Base-by-base conservation (phyloP, 2,797 vertebrate species). In the Anguilla anguilla region DNA sequence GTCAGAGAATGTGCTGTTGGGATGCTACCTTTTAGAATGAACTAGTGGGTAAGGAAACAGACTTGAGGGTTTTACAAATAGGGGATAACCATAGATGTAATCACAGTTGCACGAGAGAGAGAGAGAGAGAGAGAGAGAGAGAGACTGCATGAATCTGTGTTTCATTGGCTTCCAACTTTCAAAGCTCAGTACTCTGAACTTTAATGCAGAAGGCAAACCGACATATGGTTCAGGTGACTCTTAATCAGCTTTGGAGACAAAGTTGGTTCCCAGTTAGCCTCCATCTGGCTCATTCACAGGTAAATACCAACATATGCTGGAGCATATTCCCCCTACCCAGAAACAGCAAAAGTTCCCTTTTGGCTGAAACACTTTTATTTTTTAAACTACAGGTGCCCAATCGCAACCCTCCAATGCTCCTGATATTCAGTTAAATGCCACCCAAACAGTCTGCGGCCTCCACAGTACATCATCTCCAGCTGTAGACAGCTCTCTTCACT, bases 161-260 rank as follows among this genome's bases (percentile, higher is more conserved):
- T 77, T 74, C 88, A 83, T 93, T 93, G 92, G 93, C 91, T 84
- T 43, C 5, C 85, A 91, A 92, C 93, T 87, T 88, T 86, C 90
- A 85, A 7, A 89, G 57, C 89, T 87, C 89, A 74, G 86, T 10
- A 5, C 35, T 15, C 25, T 51, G 39, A 89, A 85, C 43, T 91
- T 84, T 86, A 88, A 89, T 86, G 87, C 90, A 90, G 67, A 25
- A 91, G 84, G 89, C 86, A 91, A 93, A 86, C 85, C 84, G 82
- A 88, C 91, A 31, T 74, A 3, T 31, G 28, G 25, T 88, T 94
- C 90, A 90, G 87, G 88, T 88, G 89, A 39, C 90, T 86, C 31
- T 79, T 86, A 87, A 90, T 92, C 87, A 88, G 87, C 84, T 89
- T 91, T 55, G 53, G 51, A 53, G 51, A 53, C 51, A 53, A 53